Percentiles rank a stretch among this genome's conserved stretches.
These are phyloP conservation scores for Megaustenia siamemsis DNA, from an alignment of 2,888 invertebrate species.

Conservation along the genomic window DNA sequence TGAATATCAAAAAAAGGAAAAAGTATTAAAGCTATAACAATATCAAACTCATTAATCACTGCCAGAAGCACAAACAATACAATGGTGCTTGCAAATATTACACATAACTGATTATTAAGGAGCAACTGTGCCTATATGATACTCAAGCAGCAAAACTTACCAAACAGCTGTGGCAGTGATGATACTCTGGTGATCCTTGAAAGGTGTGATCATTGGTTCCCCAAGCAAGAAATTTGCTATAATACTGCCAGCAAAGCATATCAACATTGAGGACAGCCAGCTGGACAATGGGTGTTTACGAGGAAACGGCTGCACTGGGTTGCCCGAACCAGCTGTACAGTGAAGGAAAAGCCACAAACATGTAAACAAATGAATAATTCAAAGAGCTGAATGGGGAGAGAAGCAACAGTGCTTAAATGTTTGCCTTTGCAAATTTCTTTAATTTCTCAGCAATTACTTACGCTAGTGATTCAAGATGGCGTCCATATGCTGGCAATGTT, in stretches of 20 bases:
- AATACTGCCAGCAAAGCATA: conserved; percentile 98
- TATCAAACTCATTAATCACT: too few species aligned
- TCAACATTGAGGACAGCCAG: conserved; percentile 98
- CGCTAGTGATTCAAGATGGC: too few species aligned
- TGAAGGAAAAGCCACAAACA: background rate
- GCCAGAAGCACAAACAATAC: too few species aligned
- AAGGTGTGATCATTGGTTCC: conserved; percentile 95
- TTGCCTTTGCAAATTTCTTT: too few species aligned
- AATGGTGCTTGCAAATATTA: too few species aligned
- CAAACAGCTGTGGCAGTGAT: conserved; percentile 94
- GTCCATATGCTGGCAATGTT: too few species aligned
- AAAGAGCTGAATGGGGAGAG: background rate
- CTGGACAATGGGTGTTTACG: conserved; percentile 98
- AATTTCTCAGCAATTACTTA: too few species aligned
- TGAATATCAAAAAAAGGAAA: too few species aligned
- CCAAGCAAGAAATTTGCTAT: conserved; percentile 96
- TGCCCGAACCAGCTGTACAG: background rate
- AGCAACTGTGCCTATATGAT: too few species aligned
- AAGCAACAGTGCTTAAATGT: background rate
- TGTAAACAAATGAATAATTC: background rate
- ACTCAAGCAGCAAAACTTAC: too few species aligned
- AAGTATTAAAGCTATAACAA: too few species aligned
- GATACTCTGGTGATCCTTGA: conserved; percentile 96
- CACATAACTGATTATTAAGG: too few species aligned
- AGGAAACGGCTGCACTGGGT: conserved; percentile 86